Evolutionary conservation across 2,797 vertebrate genomes (phyloP), one percentile per base, ranked within the genome.

Genomic region (Nannoperca australis): DNA sequence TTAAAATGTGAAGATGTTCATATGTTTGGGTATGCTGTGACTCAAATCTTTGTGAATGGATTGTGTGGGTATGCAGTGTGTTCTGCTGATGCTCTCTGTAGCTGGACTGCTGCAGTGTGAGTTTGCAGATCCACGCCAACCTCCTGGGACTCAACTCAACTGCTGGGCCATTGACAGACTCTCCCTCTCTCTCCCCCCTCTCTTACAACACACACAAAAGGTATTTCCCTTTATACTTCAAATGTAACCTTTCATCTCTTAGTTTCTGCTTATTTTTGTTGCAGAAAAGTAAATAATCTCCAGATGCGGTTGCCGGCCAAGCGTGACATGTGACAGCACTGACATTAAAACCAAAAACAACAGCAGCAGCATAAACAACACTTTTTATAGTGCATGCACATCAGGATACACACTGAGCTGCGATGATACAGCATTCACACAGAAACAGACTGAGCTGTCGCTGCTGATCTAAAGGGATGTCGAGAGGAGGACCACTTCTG

Each of bases 91-190:
- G 81, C 86, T 87, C 79, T 75, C 72, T 66, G 66, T 82, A 82
- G 86, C 68, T 82, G 76, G 58, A 73, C 70, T 93, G 88, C 93
- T 93, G 94, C 92, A 94, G 93, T 92, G 92, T 93, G 92, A 93
- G 93, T 94, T 92, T 92, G 93, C 94, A 94, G 89, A 94, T 93
- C 90, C 90, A 92, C 76, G 71, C 78, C 70, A 88, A 78, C 51
- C 77, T 91, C 86, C 51, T 58, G 89, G 82, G 92, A 89, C 70
- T 79, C 63, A 47, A 49, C 77, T 85, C 83, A 82, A 85, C 64
- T 86, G 66, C 88, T 86, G 72, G 83, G 86, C 88, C 85, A 82
- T 64, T 87, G 92, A 90, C 91, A 89, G 58, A 47, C 62, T 69
- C 76, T 61, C 55, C n/a, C n/a, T n/a, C n/a, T 69, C 49, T 82